phyloP scores from a whole-genome alignment of 2,113 vertebrate species.

The Pangasianodon gigas region DNA sequence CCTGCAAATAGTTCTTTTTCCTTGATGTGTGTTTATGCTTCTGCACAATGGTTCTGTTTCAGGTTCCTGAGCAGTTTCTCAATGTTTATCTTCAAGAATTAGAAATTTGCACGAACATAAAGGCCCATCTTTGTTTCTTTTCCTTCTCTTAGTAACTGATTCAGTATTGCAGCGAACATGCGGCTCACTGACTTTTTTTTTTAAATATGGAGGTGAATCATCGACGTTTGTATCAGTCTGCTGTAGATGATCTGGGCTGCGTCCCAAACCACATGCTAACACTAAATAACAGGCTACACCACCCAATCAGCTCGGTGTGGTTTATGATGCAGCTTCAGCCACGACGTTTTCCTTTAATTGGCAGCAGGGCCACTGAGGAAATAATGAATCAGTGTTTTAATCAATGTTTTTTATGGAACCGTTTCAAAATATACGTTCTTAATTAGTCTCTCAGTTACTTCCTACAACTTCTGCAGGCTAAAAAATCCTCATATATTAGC shows the following conservation, averaged over 20 bases:
- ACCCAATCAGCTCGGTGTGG: constrained; percentile 33
- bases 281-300: constrained; percentile 16
- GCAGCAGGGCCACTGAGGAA: constrained; percentile 68
- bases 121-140: constrained; percentile 38
- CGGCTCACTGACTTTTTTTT: constrained; percentile 9
- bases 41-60: constrained; percentile 58
- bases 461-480: constrained; percentile 17
- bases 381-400: constrained; percentile 73
- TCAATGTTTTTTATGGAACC: constrained; percentile 66
- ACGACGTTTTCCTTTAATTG: constrained; percentile 61
- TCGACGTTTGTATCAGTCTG: constrained; percentile 59
- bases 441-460: constrained; percentile 57
- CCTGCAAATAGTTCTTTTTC: constrained; percentile 57
- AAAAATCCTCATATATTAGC: background rate
- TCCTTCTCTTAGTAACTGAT: background rate
- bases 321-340: constrained; percentile 51
- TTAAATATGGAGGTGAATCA: constrained; percentile 47
- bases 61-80: constrained; percentile 53
- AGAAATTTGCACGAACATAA: constrained; percentile 62
- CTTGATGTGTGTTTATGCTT: constrained; percentile 60
- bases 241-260: constrained; percentile 54
- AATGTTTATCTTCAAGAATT: constrained; percentile 60
- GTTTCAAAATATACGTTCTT: constrained; percentile 62
- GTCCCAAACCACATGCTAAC: constrained; percentile 9
- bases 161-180: background rate